phyloP scores from a whole-genome alignment of 2,888 invertebrate genomes.

The Dryobota labecula region DNA sequence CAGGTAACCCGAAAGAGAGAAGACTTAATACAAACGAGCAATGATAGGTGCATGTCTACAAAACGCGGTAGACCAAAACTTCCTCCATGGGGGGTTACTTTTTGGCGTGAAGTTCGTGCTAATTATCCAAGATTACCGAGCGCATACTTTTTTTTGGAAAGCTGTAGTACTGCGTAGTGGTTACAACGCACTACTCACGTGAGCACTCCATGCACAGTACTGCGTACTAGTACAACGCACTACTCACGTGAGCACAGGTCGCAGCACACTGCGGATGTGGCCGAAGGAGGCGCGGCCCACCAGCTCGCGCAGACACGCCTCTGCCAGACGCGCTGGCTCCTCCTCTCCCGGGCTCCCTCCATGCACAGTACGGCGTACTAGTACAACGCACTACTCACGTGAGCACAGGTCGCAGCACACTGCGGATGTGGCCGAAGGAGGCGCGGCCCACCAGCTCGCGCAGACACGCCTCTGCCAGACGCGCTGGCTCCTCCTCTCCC shows the following conservation, averaged over 20 bases:
- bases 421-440: conserved; percentile 98
- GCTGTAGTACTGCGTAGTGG: too few relatives aligned
- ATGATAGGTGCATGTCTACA: not conserved
- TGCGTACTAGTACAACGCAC: too few relatives aligned
- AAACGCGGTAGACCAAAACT: not conserved
- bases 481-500: too few relatives aligned
- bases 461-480: too few relatives aligned
- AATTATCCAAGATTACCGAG: not conserved
- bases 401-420: conserved; percentile 95
- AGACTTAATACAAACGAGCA: not conserved
- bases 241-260: conserved; percentile 91
- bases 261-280: conserved; percentile 96
- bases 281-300: conserved; percentile 99
- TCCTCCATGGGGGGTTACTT: not conserved
- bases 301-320: conserved; percentile 98
- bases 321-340: too few relatives aligned
- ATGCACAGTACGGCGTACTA: too few relatives aligned
- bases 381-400: too few relatives aligned
- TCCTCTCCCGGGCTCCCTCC: too few relatives aligned
- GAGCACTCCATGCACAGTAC: too few relatives aligned
- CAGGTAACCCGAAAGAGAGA: too few relatives aligned
- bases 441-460: conserved; percentile 98
- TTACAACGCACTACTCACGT: too few relatives aligned
- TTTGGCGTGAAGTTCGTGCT: not conserved
- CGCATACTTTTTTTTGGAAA: too few relatives aligned